Evolutionary conservation across 64 coral and sea anemone species (phyloP), one percentile per base, ranked within the genome.

Genomic region (Montipora sp.): DNA sequence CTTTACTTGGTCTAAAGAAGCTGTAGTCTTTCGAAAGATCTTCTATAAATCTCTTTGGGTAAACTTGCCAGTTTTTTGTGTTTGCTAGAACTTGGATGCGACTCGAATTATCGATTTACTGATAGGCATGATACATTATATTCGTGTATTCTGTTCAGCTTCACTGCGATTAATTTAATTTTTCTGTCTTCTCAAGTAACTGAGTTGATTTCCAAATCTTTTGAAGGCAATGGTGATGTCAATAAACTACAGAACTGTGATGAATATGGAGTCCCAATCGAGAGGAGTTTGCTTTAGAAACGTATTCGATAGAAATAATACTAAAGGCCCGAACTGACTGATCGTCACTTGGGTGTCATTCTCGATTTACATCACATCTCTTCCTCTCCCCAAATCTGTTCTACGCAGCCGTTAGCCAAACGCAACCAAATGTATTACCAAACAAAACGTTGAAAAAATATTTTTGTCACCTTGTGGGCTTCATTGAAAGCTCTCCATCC

Each of bases 401-500:
- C 20, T 71, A 71, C 20, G 67, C 67, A 22, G 67, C 3, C 67
- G 14, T 71, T 3, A 71, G 2, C 67, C 8, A 71, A 71, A 16
- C 15, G 10, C 1, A 22, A 5, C 20, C 67, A 5, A 71, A 5
- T 71, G 1, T 22, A 22, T 57, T 57, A 57, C 53, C 53, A 57
- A 57, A 57, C 7, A 57, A 57, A 57, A 57, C 53, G 3, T 36
- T 36, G 27, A 57, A 57, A 57, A 57, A 57, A 57, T 3, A 57
- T 57, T 57, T 71, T 71, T 80, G 0, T 58, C 36, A 80, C 78
- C 78, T 87, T 87, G 69, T 87, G 84, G 66, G 84, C 84, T 74
- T 71, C 84, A 10, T 74, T 55, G 51, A 87, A 87, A 73, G 84
- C 84, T 70, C 45, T 48, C 84, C 59, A 87, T 49, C 66, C 66